Conservation (phyloP, 1,140 invertebrate species). For the Homarus americanus region DNA sequence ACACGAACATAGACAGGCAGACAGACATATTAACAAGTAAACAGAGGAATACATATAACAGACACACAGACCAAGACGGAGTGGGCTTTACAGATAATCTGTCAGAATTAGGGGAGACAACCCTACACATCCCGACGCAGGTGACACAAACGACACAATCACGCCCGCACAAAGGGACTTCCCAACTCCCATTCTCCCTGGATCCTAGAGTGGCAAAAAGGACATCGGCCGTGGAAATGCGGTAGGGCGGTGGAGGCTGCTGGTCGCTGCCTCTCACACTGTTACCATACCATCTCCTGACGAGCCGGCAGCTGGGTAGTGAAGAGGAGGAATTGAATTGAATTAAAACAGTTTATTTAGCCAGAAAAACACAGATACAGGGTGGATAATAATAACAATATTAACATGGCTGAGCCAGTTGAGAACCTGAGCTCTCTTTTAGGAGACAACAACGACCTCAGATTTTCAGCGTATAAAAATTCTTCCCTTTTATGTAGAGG, state of each 20-base stretch:
- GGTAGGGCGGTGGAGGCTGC: not conserved
- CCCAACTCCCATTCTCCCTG: not conserved
- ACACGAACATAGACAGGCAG: not conserved
- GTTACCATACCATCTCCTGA: too few species aligned
- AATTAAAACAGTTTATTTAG: too few species aligned
- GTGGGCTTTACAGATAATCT: not conserved
- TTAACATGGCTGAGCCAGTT: too few species aligned
- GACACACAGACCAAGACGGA: not conserved
- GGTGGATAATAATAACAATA: too few species aligned
- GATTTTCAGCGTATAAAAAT: too few species aligned
- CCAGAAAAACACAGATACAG: too few species aligned
- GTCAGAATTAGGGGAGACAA: not conserved
- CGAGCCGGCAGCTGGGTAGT: too few species aligned
- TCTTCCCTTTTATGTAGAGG: too few species aligned
- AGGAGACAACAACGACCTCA: too few species aligned
- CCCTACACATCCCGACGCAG: not conserved
- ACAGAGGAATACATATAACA: not conserved
- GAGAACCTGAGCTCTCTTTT: too few species aligned
- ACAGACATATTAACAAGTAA: not conserved
- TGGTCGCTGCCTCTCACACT: not conserved
- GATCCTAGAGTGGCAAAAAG: not conserved
- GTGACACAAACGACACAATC: slow-evolving; percentile 31
- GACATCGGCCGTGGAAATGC: slow-evolving; percentile 19
- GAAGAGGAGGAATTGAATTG: too few species aligned
- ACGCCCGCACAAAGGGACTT: slow-evolving; percentile 11